phyloP scores from a whole-genome alignment of 1,140 invertebrate genomes.

The Trypoxylus dichotomus region DNA sequence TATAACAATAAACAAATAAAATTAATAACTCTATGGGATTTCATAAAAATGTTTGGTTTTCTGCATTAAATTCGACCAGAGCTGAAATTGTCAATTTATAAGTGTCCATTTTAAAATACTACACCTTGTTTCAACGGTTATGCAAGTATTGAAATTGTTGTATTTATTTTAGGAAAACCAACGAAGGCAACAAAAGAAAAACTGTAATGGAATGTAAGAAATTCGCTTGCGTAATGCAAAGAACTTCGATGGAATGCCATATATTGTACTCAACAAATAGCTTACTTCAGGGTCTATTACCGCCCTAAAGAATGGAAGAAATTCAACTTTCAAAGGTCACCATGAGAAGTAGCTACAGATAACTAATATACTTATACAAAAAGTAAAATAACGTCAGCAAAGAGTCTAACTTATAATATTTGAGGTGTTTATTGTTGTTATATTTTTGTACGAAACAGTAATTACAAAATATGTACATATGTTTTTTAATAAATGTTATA shows the following conservation, averaged over 20 bases:
- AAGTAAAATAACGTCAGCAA: neutral
- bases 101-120: neutral
- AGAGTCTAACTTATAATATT: neutral
- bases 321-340: neutral
- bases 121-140: neutral
- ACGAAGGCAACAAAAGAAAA: neutral
- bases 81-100: neutral
- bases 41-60: no score
- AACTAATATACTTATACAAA: neutral
- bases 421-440: neutral
- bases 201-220: neutral
- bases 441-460: neutral
- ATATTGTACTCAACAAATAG: neutral
- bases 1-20: neutral
- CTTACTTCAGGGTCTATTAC: neutral
- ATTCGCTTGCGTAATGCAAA: neutral
- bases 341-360: neutral
- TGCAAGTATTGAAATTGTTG: neutral
- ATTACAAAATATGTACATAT: neutral
- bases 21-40: no score
- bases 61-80: neutral
- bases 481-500: neutral
- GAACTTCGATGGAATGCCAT: neutral
- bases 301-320: neutral
- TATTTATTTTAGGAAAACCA: neutral